Conservation (phyloP, 1,140 invertebrate genomes). For the Chlorops oryzae region DNA sequence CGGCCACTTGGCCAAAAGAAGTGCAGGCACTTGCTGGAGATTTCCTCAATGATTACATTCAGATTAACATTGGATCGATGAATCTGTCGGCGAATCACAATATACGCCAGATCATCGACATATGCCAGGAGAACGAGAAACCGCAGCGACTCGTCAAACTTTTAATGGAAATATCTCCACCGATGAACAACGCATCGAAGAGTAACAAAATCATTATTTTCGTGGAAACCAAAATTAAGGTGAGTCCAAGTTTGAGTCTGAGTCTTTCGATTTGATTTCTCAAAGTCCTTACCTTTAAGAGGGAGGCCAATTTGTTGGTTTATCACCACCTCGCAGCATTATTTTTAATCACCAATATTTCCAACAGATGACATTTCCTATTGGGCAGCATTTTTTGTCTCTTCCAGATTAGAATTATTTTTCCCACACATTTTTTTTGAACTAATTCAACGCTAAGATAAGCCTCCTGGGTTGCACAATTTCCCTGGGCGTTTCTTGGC, state of each 20-base stretch:
- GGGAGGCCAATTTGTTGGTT: no score
- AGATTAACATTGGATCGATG: conserved; percentile 91
- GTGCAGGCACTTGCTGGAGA: conserved; percentile 91
- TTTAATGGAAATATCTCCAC: conserved; percentile 72
- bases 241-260: conserved; percentile 18
- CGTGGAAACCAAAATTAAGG: conserved; percentile 95
- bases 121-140: conserved; percentile 87
- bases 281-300: no score
- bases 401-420: no score
- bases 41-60: conserved; percentile 83
- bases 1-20: conserved; percentile 99
- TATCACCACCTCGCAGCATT: no score
- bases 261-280: no score
- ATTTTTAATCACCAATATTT: no score
- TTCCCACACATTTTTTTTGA: no score
- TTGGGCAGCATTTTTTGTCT: no score
- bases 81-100: conserved; percentile 95
- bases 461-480: no score
- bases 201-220: conserved; percentile 96
- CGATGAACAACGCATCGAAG: conserved; percentile 53
- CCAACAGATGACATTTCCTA: no score
- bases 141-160: conserved; percentile 73
- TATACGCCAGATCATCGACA: conserved; percentile 92
- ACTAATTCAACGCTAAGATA: no score
- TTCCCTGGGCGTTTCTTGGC: no score